These are phyloP conservation scores for Mus pahari DNA, from an alignment of 2,113 vertebrate species.

Conservation along the genomic window DNA sequence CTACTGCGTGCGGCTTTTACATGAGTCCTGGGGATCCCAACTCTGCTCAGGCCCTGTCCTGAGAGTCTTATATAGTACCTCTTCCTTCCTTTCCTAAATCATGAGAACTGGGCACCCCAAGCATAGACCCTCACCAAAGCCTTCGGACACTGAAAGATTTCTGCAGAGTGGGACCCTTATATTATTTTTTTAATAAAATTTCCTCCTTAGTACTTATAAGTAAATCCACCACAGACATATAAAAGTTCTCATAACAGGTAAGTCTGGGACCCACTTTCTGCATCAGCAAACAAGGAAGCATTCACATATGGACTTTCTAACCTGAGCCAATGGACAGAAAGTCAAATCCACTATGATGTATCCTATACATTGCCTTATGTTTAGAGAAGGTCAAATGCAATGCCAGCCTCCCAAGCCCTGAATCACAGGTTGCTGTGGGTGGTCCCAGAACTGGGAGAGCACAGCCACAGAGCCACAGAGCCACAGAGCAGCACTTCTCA, in stretches of 20 bases:
- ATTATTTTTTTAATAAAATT: neutral
- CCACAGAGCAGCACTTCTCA: neutral
- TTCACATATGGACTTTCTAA: neutral
- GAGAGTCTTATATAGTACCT: neutral
- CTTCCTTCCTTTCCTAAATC: neutral
- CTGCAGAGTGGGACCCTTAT: neutral
- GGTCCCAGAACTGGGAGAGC: neutral
- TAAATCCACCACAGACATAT: neutral
- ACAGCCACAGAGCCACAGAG: rapidly evolving
- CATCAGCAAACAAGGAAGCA: neutral
- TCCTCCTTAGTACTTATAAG: neutral
- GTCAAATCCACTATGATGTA: neutral
- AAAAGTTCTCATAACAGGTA: neutral
- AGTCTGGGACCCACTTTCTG: neutral
- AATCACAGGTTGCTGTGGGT: neutral
- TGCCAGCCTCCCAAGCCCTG: neutral
- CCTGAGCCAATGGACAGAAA: neutral
- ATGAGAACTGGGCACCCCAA: neutral
- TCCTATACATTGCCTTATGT: neutral
- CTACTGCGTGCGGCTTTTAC: neutral
- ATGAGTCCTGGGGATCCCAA: neutral
- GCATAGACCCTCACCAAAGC: neutral
- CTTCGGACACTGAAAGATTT: neutral
- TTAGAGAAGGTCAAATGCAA: neutral
- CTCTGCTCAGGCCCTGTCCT: neutral